Evolutionary conservation across 2,888 invertebrate species (phyloP).

Genomic region (Tetropium fuscum): DNA sequence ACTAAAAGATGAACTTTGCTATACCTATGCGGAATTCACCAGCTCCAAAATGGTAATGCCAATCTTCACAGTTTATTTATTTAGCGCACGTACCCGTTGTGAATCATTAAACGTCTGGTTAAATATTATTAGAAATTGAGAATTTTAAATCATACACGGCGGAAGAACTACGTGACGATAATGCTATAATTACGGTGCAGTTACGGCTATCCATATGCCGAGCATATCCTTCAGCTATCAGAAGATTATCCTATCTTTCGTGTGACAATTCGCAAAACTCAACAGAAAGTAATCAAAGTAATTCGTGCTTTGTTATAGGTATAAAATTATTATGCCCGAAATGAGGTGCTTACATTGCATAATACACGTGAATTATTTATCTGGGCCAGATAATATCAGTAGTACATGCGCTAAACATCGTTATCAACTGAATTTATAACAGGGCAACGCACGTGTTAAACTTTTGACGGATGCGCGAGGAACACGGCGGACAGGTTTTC

Average conservation of each 20-base stretch:
- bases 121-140: conserved; percentile 21
- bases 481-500: no score
- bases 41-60: conserved; percentile 6
- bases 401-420: no score
- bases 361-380: neutral
- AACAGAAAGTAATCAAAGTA: neutral
- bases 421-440: no score
- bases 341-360: neutral
- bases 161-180: conserved; percentile 22
- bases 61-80: conserved; percentile 13
- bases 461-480: no score
- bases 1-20: neutral
- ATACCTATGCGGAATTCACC: conserved; percentile 3
- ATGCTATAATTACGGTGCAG: conserved; percentile 14
- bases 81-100: conserved; percentile 16
- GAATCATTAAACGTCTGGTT: conserved; percentile 21
- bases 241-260: no score
- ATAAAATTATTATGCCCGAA: neutral
- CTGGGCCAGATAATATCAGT: neutral
- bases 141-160: conserved; percentile 18
- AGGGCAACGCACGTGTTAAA: no score
- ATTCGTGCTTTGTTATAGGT: neutral
- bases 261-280: neutral
- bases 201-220: conserved; percentile 8
- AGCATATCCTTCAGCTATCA: no score